These are phyloP conservation scores for Hylaeus volcanicus DNA, from an alignment of 1,140 invertebrate genomes.

Conservation along the genomic window DNA sequence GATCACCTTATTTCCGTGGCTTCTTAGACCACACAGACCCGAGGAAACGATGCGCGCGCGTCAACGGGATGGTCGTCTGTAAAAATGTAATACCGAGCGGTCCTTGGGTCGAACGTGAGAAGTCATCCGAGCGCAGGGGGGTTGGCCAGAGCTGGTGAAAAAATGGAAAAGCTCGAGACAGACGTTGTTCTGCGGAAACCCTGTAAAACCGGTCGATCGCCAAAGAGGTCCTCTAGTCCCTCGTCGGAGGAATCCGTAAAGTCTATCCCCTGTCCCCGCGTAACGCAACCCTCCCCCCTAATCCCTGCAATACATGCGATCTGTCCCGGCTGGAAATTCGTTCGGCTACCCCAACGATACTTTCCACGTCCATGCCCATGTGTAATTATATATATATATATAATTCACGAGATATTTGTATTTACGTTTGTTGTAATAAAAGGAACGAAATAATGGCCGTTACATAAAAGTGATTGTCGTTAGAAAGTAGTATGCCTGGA, in stretches of 20 bases:
- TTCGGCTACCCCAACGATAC: neutral
- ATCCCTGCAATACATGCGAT: constrained; percentile 22
- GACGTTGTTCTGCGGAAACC: constrained; percentile 46
- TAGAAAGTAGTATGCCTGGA: constrained; percentile 68
- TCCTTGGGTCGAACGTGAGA: constrained; percentile 30
- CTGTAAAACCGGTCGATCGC: constrained; percentile 67
- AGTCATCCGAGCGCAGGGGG: constrained; percentile 16
- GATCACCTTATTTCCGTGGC: constrained; percentile 19
- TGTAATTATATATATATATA: constrained; percentile 19
- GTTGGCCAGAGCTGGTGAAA: constrained; percentile 11
- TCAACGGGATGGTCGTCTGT: constrained; percentile 25
- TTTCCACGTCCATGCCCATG: constrained; percentile 6
- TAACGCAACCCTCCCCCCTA: constrained; percentile 15
- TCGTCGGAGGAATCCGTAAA: constrained; percentile 62
- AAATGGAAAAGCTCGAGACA: constrained; percentile 30
- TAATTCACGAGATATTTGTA: constrained; percentile 69
- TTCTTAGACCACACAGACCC: neutral
- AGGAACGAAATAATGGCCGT: constrained; percentile 72
- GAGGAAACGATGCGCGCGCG: neutral
- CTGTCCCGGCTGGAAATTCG: constrained; percentile 18
- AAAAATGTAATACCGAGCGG: constrained; percentile 30
- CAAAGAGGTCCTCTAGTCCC: constrained; percentile 79
- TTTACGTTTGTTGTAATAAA: constrained; percentile 78
- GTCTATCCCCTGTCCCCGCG: constrained; percentile 17
- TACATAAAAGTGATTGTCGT: constrained; percentile 76